phyloP scores from a whole-genome alignment of 2,113 vertebrate species.

The Deroptyus accipitrinus region DNA sequence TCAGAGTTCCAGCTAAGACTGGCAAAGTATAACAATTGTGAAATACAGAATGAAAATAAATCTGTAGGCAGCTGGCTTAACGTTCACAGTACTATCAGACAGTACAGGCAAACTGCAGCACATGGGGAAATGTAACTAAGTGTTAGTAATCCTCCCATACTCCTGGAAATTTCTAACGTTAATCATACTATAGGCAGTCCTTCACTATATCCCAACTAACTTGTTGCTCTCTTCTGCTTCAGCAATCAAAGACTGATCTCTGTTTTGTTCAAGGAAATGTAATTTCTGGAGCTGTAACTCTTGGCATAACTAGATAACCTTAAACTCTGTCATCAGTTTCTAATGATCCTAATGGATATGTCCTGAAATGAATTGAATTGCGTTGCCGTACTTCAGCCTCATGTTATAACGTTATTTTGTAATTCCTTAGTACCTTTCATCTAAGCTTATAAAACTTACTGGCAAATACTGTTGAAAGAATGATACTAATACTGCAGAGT shows the following conservation, averaged over 20 bases:
- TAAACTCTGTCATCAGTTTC: neutral
- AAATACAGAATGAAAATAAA: neutral
- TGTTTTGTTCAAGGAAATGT: neutral
- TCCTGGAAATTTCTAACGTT: neutral
- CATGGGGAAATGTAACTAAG: neutral
- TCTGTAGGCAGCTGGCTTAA: neutral
- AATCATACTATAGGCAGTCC: neutral
- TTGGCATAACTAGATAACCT: neutral
- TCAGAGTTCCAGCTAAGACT: neutral
- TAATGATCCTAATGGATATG: neutral
- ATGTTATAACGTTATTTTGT: neutral
- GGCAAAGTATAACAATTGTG: neutral
- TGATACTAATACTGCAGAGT: neutral
- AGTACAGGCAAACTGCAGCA: neutral
- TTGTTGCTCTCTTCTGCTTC: neutral
- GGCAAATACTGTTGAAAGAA: neutral
- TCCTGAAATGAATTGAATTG: neutral
- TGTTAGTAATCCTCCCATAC: neutral
- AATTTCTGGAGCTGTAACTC: neutral
- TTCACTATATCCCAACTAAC: neutral
- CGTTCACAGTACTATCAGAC: neutral
- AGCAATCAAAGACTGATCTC: neutral
- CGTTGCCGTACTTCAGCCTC: neutral
- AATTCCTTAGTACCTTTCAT: neutral
- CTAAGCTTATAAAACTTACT: neutral